Conservation (phyloP, 2,797 vertebrate genomes). For the Danio choprae region DNA sequence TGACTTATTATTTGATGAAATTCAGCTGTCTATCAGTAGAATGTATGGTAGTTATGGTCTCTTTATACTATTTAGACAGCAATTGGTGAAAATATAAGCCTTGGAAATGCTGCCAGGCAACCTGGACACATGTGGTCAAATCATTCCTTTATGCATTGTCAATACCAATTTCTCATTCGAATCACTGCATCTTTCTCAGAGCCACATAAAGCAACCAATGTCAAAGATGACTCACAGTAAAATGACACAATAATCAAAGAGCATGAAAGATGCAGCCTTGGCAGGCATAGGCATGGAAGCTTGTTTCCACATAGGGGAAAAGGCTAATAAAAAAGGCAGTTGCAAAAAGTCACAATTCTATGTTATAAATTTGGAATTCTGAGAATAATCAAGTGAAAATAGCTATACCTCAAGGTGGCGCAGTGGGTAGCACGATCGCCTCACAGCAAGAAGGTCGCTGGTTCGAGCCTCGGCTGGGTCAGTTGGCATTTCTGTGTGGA, state of each 20-base stretch:
- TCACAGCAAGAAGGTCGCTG: too few relatives aligned
- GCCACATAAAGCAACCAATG: slow-evolving; percentile 30
- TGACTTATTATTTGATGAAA: slow-evolving; percentile 14
- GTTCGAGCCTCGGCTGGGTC: too few relatives aligned
- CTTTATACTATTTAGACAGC: background rate
- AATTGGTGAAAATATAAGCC: slow-evolving; percentile 8
- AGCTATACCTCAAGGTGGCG: too few relatives aligned
- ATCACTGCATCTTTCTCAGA: slow-evolving; percentile 4
- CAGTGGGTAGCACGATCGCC: too few relatives aligned
- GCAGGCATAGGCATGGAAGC: too few relatives aligned
- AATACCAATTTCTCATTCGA: slow-evolving; percentile 30
- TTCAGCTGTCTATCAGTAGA: background rate
- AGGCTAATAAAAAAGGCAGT: background rate
- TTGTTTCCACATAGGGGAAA: too few relatives aligned
- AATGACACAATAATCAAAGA: background rate
- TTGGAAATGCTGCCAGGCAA: background rate
- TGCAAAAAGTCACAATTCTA: too few relatives aligned
- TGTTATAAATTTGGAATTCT: too few relatives aligned
- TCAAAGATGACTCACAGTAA: background rate
- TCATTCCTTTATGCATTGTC: background rate
- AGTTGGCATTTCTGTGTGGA: too few relatives aligned
- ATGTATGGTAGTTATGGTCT: slow-evolving; percentile 2
- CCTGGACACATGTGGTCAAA: slow-evolving; percentile 2
- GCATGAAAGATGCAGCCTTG: too few relatives aligned
- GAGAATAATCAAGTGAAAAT: too few relatives aligned